Base-by-base conservation (phyloP, 2,797 vertebrate species). In the Ambastaia sidthimunki region DNA sequence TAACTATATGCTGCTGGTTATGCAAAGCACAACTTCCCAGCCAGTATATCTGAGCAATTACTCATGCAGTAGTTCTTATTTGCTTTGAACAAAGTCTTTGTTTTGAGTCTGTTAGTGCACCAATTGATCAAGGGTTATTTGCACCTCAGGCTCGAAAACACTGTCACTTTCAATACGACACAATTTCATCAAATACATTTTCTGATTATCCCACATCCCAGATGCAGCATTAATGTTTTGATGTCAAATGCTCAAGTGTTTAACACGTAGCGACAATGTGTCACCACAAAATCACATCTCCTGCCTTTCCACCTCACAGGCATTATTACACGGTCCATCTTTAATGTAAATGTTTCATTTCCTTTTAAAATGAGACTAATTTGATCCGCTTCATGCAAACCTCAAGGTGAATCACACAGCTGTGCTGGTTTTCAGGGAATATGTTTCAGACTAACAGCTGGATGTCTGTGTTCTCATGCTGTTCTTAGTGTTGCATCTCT, bases 341-440 rank as follows among this genome's bases (percentile, higher is more conserved):
- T 54, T 69, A 73, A 71, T 3, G 37, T 54, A 44, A 44, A 79
- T 62, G 47, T 73, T 80, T 82, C 28, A 15, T 63, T 82, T 82
- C 50, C 31, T 60, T 57, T 63, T 9, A 15, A 72, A 82, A 81
- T 57, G 5, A 82, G 66, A 28, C 31, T 72, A 41, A 68, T 74
- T 44, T 71, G 31, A 2, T 63, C 28, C 23, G 16, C 44, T 19
- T 67, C 68, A 37, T 63, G 11, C 1, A 1, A 54, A 63, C 71
- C 25, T 47, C 34, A 62, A 82, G 79, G 81, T 87, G 83, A 83
- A 84, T 82, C 60, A 69, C 66, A n/a, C 21, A 4, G 21, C 65
- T 76, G 50, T 47, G 31, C 23, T 76, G 67, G 31, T 37, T 28
- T 74, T 50, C 28, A 44, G 31, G 21, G 3, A 60, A 25, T 34